Evolutionary conservation across 2,888 invertebrate genomes (phyloP).

Genomic region (Drosophila parthenogenetica): DNA sequence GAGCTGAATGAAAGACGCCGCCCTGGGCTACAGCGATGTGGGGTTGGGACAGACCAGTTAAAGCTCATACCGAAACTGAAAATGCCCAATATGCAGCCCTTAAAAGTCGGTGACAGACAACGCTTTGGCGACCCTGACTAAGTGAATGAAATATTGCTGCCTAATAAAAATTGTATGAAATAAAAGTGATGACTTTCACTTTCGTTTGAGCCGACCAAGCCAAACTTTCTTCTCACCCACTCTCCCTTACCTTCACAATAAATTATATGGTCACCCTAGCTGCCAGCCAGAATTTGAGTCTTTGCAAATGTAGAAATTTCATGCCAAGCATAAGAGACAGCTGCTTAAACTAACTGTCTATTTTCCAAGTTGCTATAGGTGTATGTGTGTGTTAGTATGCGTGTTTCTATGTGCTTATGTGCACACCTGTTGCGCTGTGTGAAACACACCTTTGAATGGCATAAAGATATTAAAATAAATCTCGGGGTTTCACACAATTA

Average conservation of each 20-base stretch:
- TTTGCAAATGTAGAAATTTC: background rate
- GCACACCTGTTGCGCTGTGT: slow-evolving; percentile 58
- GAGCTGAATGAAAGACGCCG: slow-evolving; percentile 54
- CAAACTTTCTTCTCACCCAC: background rate
- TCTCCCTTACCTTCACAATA: background rate
- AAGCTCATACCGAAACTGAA: background rate
- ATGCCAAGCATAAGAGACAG: slow-evolving; percentile 31
- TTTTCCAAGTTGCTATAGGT: background rate
- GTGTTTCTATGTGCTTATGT: slow-evolving; percentile 4
- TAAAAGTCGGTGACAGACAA: slow-evolving; percentile 46
- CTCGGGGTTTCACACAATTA: slow-evolving; percentile 22
- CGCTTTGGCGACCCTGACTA: slow-evolving; percentile 61
- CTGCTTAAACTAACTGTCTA: slow-evolving; percentile 30
- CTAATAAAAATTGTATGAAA: slow-evolving; percentile 79
- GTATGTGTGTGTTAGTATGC: slow-evolving; percentile 10
- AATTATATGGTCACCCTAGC: slow-evolving; percentile 1
- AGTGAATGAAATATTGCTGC: slow-evolving; percentile 77
- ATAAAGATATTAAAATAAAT: slow-evolving; percentile 10
- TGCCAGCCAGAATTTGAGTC: slow-evolving; percentile 19
- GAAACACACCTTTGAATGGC: background rate
- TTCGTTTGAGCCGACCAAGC: slow-evolving; percentile 35
- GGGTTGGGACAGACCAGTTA: background rate
- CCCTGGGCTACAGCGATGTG: background rate
- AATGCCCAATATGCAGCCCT: background rate
- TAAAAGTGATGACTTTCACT: slow-evolving; percentile 81